Conservation (phyloP, 2,113 vertebrate genomes). For the Varanus komodoensis region DNA sequence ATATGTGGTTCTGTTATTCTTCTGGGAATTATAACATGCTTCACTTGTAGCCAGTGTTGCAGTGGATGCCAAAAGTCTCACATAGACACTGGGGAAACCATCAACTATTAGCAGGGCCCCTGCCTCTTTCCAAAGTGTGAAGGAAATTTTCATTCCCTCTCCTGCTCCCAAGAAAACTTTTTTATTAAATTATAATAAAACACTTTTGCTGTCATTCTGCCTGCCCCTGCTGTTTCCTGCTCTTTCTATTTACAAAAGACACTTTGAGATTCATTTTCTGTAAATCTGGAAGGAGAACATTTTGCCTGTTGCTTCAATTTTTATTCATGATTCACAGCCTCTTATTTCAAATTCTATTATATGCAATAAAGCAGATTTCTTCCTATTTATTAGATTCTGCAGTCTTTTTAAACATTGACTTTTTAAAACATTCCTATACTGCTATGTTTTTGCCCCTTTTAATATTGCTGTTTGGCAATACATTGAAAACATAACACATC, state of each 20-base stretch:
- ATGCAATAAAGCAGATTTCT: not conserved
- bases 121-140: too few relatives aligned
- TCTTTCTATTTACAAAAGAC: not conserved
- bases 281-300: not conserved
- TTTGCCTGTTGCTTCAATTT: not conserved
- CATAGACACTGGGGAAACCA: not conserved
- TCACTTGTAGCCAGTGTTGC: not conserved
- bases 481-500: not conserved
- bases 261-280: not conserved
- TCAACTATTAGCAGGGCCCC: not conserved
- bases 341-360: not conserved
- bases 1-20: not conserved
- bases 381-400: too few relatives aligned
- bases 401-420: too few relatives aligned
- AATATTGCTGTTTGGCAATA: not conserved
- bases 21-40: not conserved
- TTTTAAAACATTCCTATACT: too few relatives aligned
- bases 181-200: too few relatives aligned
- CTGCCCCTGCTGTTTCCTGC: too few relatives aligned
- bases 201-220: too few relatives aligned
- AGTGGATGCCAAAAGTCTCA: not conserved
- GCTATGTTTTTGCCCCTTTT: not conserved
- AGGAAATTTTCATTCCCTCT: not conserved
- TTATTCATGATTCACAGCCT: not conserved
- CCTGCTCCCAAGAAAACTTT: not conserved